Evolutionary conservation across 2,113 vertebrate species (phyloP).

Genomic region (Himantopus leucocephalus): DNA sequence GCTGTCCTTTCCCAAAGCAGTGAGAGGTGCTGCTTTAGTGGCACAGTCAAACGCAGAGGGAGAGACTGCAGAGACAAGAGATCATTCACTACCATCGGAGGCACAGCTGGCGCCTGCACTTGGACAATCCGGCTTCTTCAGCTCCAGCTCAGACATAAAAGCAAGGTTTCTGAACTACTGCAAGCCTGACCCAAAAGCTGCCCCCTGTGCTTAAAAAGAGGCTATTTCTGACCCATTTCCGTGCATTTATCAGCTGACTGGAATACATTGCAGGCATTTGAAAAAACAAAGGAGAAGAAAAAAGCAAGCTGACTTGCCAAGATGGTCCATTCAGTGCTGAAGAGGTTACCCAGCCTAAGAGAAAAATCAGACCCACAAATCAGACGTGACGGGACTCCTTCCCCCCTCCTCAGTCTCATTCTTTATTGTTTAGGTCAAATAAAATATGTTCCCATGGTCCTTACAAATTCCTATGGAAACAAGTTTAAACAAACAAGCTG

Average conservation of each 20-base stretch:
- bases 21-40: not conserved
- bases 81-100: accelerated
- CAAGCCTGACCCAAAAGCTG: not conserved
- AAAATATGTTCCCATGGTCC: not conserved
- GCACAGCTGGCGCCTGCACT: not conserved
- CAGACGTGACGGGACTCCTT: not conserved
- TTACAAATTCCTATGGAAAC: constrained; percentile 2
- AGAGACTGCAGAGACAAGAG: too few species aligned
- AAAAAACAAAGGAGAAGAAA: not conserved
- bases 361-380: not conserved
- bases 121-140: not conserved
- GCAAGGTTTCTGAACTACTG: not conserved
- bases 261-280: not conserved
- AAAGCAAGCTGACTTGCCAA: not conserved
- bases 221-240: not conserved
- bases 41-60: not conserved
- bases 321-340: not conserved
- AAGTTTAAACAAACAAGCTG: not conserved
- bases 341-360: not conserved
- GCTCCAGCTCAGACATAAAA: not conserved
- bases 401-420: not conserved
- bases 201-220: not conserved
- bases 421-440: not conserved
- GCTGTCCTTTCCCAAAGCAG: not conserved
- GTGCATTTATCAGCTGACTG: not conserved